Conservation (phyloP, 2,888 invertebrate genomes). For the Epinotia ramella region DNA sequence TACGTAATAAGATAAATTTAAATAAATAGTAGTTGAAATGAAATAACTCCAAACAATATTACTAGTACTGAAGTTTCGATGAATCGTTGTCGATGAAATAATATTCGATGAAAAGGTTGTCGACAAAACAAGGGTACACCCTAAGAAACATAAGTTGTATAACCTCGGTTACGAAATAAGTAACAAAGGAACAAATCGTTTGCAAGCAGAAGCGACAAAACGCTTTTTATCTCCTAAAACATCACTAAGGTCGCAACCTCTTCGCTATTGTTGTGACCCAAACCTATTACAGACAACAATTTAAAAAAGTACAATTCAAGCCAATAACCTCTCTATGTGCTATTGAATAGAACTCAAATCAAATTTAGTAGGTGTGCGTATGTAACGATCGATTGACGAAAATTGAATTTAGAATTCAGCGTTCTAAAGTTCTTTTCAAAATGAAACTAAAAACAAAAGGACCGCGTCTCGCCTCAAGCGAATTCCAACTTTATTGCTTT, state of each 20-base stretch:
- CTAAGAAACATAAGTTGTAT: too few relatives aligned
- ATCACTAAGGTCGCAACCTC: conserved; percentile 56
- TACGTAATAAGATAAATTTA: too few relatives aligned
- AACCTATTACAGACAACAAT: conserved; percentile 47
- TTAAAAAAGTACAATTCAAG: not conserved
- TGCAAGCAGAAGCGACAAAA: conserved; percentile 59
- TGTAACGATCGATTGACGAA: conserved; percentile 32
- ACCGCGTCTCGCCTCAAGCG: conserved; percentile 30
- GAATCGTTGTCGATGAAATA: too few relatives aligned
- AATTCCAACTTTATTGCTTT: conserved; percentile 34
- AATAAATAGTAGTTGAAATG: too few relatives aligned
- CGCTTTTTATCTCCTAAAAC: conserved; percentile 50
- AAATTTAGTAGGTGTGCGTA: not conserved
- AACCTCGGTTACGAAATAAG: conserved; percentile 29
- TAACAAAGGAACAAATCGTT: conserved; percentile 44
- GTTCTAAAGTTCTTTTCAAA: conserved; percentile 48
- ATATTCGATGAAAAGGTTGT: too few relatives aligned
- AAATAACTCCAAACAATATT: too few relatives aligned
- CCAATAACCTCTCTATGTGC: not conserved
- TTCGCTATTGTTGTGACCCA: conserved; percentile 53
- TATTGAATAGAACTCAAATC: not conserved
- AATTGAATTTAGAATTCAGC: conserved; percentile 49
- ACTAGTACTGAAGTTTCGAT: too few relatives aligned
- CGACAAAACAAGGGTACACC: too few relatives aligned
- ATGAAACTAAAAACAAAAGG: conserved; percentile 46